Evolutionary conservation across 2,113 vertebrate species (phyloP), one percentile per base, ranked within the genome.

Genomic region (Amia ocellicauda): DNA sequence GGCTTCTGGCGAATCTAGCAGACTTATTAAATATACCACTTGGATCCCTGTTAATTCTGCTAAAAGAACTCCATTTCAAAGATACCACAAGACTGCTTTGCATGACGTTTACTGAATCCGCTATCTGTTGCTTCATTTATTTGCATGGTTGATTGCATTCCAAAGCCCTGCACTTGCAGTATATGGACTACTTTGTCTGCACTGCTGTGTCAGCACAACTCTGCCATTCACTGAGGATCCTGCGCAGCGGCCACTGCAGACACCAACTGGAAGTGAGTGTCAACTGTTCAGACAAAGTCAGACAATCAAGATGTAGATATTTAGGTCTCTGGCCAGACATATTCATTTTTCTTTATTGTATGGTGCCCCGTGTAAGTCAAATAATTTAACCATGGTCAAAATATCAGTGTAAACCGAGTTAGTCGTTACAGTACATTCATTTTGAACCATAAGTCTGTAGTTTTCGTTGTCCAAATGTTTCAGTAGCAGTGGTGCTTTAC

Each of bases 361-460:
- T 68, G 23, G 53, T 56, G 56, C 57, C 74, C 41, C 55, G 67
- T 9, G 22, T 63, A 43, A 26, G 53, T 70, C 24, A 69, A 73
- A 57, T 77, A 72, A 58, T 50, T 69, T 72, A 65, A 43, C 71
- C 66, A 67, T 75, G 60, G 69, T 74, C 70, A 23, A 64, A 73
- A 66, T 76, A 50, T 73, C 54, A 61, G 57, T 78, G 66, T 69
- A 62, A 60, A 67, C 59, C 80, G 64, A 67, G 71, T 76, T 78
- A 85, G 75, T 80, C 87, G 84, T n/a, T 85, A 85, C 78, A 85
- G 78, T 58, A 75, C 66, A 53, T 74, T 81, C 68, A 62, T 68
- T 78, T 83, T 72, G 51, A 76, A 61, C 51, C 75, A 58, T 79
- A 61, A 71, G 64, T 69, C 65, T 74, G 77, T 73, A 71, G 66